Percentiles rank a stretch among this genome's conserved stretches.
Conservation (phyloP, 2,888 invertebrate species). For the Unio pictorum region DNA sequence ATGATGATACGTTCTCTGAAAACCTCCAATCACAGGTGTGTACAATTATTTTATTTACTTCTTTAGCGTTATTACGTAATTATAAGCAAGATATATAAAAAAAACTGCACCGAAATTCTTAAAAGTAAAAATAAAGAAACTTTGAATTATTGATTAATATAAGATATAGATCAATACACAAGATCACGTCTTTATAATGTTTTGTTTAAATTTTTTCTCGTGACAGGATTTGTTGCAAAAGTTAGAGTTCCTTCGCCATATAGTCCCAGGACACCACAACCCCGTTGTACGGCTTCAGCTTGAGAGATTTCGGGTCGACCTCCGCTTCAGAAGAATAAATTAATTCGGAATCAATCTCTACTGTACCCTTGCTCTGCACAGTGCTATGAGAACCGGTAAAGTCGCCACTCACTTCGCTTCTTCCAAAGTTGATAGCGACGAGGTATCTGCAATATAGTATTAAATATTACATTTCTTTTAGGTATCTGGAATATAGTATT, state of each 20-base stretch:
- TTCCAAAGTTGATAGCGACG: slow-evolving; percentile 63
- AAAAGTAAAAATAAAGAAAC: too few species aligned
- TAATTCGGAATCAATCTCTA: slow-evolving; percentile 44
- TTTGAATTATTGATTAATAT: too few species aligned
- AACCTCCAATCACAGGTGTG: too few species aligned
- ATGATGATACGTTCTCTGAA: too few species aligned
- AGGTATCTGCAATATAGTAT: slow-evolving; percentile 52
- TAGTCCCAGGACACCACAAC: slow-evolving; percentile 64
- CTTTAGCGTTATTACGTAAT: too few species aligned
- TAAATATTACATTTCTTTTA: slow-evolving; percentile 2
- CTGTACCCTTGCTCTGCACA: slow-evolving; percentile 40
- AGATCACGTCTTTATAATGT: too few species aligned
- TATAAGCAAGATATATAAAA: too few species aligned
- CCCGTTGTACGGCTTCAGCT: slow-evolving; percentile 55
- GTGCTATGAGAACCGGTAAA: slow-evolving; percentile 44
- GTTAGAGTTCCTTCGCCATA: slow-evolving; percentile 53
- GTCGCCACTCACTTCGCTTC: slow-evolving; percentile 37
- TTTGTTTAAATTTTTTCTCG: too few species aligned
- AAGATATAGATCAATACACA: too few species aligned
- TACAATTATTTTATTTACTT: too few species aligned
- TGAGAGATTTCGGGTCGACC: slow-evolving; percentile 35
- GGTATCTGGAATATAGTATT: too few species aligned
- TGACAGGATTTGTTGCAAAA: background rate
- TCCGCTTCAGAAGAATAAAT: slow-evolving; percentile 39
- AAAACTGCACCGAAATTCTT: too few species aligned